A percentile compares a stretch with the other conserved stretches of the same genome.
These are phyloP conservation scores for Timandra comae DNA, from an alignment of 2,888 invertebrate genomes.

Conservation along the genomic window DNA sequence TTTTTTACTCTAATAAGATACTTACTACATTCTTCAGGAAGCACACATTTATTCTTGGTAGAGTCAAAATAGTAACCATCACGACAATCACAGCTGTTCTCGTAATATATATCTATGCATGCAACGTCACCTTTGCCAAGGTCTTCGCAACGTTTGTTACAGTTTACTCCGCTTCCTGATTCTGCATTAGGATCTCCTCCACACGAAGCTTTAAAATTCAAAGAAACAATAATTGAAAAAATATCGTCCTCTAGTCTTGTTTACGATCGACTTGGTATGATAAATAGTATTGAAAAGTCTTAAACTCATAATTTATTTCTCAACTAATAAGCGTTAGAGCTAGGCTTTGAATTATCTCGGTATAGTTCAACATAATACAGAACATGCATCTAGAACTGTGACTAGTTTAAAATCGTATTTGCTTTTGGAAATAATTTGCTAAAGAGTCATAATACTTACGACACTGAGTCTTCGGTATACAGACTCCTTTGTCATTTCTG, in stretches of 20 bases:
- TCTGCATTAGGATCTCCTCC: constrained; percentile 24
- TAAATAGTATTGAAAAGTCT: no score
- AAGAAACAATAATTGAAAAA: constrained; percentile 9
- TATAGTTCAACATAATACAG: no score
- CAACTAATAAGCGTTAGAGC: not conserved
- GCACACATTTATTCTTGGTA: constrained; percentile 19
- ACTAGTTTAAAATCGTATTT: no score
- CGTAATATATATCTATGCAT: constrained; percentile 17
- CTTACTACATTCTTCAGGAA: constrained; percentile 27
- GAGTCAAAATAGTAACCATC: constrained; percentile 18
- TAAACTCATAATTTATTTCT: not conserved
- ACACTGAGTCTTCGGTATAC: constrained; percentile 28
- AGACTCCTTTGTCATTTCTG: constrained; percentile 23
- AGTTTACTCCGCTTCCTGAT: constrained; percentile 31
- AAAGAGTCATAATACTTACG: no score
- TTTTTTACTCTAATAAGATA: no score
- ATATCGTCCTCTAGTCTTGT: no score
- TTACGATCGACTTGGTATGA: no score
- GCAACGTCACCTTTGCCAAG: constrained; percentile 7
- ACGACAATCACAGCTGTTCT: constrained; percentile 25
- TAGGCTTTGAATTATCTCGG: no score
- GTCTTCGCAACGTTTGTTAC: constrained; percentile 24
- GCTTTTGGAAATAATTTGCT: no score
- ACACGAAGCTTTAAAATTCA: constrained; percentile 23
- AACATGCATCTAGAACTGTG: no score